These are phyloP conservation scores for Micrasema minimum DNA, from an alignment of 1,140 invertebrate genomes.

Conservation along the genomic window DNA sequence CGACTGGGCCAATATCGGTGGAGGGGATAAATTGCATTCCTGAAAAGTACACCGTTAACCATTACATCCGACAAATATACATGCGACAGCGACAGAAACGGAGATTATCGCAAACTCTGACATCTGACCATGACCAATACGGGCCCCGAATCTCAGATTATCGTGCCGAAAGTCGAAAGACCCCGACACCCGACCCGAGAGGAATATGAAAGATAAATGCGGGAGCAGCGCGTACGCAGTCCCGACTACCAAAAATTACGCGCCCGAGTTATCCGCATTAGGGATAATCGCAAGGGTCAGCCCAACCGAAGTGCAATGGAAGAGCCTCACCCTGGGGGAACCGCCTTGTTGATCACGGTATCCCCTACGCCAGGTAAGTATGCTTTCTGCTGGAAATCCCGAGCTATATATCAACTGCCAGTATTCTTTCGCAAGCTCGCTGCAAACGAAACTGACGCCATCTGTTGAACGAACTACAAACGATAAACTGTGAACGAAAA, in stretches of 20 bases:
- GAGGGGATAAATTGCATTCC: too few relatives aligned
- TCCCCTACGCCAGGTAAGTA: slow-evolving; percentile 55
- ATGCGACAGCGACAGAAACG: too few relatives aligned
- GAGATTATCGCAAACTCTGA: too few relatives aligned
- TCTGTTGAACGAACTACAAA: not conserved
- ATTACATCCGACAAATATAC: too few relatives aligned
- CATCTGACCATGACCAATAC: too few relatives aligned
- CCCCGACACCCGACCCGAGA: too few relatives aligned
- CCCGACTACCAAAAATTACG: slow-evolving; percentile 77
- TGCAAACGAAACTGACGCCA: not conserved
- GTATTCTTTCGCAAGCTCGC: not conserved
- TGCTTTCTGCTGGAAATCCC: slow-evolving; percentile 1
- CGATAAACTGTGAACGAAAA: too few relatives aligned
- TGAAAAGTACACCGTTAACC: too few relatives aligned
- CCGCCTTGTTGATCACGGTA: slow-evolving; percentile 54
- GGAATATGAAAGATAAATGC: too few relatives aligned
- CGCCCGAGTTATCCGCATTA: slow-evolving; percentile 77
- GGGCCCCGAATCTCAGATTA: too few relatives aligned
- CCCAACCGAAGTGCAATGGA: slow-evolving; percentile 77
- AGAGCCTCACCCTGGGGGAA: slow-evolving; percentile 72
- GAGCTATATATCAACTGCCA: not conserved
- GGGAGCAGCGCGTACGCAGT: slow-evolving; percentile 55
- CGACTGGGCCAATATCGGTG: too few relatives aligned
- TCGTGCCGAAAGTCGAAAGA: too few relatives aligned
- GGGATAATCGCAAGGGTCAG: slow-evolving; percentile 79